Base-by-base conservation (phyloP, 2,888 invertebrate species). In the Plagodis pulveraria region DNA sequence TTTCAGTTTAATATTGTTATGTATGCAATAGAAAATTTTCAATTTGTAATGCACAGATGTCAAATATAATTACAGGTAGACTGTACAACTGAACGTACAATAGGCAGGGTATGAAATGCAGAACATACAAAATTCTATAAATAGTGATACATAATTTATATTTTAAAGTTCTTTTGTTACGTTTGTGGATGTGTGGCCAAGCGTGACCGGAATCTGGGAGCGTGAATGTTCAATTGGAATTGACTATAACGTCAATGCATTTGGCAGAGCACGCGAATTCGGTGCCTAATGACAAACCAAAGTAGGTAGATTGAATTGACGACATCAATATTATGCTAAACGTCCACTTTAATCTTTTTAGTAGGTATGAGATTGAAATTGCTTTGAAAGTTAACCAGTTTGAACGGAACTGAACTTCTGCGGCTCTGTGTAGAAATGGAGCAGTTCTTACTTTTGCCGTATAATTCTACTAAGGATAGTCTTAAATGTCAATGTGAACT, bases 171-270 rank as follows among this genome's bases (percentile, higher is more conserved):
- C 62, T 59, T 60, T 66, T 66, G 66, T 66, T 61, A 59, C 60
- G 55, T 53, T 62, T 60, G 57, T 61, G 60, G 50, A 40, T 45
- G 55, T 54, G 58, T 63, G 52, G 32, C 65, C 47, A 48, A 42
- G 61, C 67, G 65, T 67, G 63, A 65, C 52, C 43, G 50, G 60
- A 66, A 66, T 64, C 54, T 66, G 65, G 67, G 65, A 66, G 63
- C 58, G 65, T 60, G 56, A 50, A 42, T 46, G 50, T 63, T 63
- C 56, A 58, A 54, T 62, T 32, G 55, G 58, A 57, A 54, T 59
- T 48, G 43, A 38, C 50, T 36, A 52, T 48, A 56, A 49, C 33
- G 44, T 53, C 48, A 56, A 56, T 56, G 45, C 48, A 40, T 56
- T 43, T 38, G 41, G 46, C 48, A 43, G 44, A 52, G 48, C 33